Evolutionary conservation across 2,797 vertebrate species (phyloP), one percentile per base, ranked within the genome.

Genomic region (Ibycter americanus): DNA sequence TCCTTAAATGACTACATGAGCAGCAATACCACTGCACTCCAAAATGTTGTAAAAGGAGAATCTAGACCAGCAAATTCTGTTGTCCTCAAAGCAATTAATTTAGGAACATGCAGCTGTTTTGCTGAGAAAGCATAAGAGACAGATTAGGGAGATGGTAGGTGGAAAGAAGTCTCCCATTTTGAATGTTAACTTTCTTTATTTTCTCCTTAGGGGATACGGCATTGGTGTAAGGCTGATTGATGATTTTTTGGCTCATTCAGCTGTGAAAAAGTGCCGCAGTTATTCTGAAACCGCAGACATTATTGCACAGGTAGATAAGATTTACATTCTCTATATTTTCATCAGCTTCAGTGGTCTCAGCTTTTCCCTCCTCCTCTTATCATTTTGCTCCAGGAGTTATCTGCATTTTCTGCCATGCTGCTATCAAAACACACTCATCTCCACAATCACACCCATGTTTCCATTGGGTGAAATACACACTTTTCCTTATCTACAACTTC

Each of bases 161-260:
- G 36, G 36, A 66, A 73, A 79, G 66, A 73, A 63, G 27, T 34
- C 73, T 18, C 18, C 13, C 9, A 6, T 78, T 89, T 72, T 55
- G 22, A 59, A 62, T 38, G 16, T 42, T 95, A 44, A 61, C 25
- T 81, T 84, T 83, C 63, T 65, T 94, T 94, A 34, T 70, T 96
- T 90, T 80, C 44, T 95, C 62, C 62, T 59, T 88, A 98, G 98
- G 98, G 98, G 98, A 58, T 97, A 98, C 0, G 65, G 94, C 80
- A 98, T 98, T 79, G 98, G 98, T 11, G 40, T 98, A 44, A 94
- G 98, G 34, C 97, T 98, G 55, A 92, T 98, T 32, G 98, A 98
- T 93, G 98, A 98, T 72, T 98, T 98, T 95, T 94, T 98, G 95
- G 98, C 98, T 89, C 98, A 71, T 62, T 98, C 98, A 49, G 96